phyloP scores from a whole-genome alignment of 2,888 invertebrate genomes.

The Caenorhabditis sp. region DNA sequence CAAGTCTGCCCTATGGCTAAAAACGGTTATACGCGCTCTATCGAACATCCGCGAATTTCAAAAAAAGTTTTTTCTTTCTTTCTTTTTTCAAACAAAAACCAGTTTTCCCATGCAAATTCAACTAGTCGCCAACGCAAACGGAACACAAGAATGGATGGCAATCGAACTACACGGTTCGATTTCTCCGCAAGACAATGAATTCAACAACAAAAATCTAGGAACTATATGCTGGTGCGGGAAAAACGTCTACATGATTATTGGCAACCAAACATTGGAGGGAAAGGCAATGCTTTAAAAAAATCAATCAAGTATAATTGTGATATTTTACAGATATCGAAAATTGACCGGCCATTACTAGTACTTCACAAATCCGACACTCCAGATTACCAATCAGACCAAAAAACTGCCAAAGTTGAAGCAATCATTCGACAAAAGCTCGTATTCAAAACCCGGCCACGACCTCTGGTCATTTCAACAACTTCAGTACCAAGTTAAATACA shows the following conservation, averaged over 20 bases:
- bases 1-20: background rate
- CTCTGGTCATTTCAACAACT: conserved; percentile 37
- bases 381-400: too few species aligned
- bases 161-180: conserved; percentile 57
- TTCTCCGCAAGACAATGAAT: conserved; percentile 24
- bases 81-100: background rate
- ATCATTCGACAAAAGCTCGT: conserved; percentile 43
- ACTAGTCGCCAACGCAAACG: conserved; percentile 12
- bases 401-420: conserved; percentile 35
- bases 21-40: background rate
- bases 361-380: conserved; percentile 19
- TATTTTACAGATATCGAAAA: conserved; percentile 41
- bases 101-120: conserved; percentile 13
- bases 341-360: conserved; percentile 49
- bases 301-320: too few species aligned
- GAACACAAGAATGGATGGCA: conserved; percentile 59
- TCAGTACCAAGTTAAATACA: background rate
- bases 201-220: conserved; percentile 38
- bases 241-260: conserved; percentile 51
- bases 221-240: conserved; percentile 54
- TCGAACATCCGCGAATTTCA: background rate
- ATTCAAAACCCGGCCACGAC: conserved; percentile 55
- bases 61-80: conserved; percentile 7
- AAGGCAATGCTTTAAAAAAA: conserved; percentile 37
- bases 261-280: conserved; percentile 59